These are phyloP conservation scores for Ennomos fuscantarius DNA, from an alignment of 2,888 invertebrate genomes.

Conservation along the genomic window DNA sequence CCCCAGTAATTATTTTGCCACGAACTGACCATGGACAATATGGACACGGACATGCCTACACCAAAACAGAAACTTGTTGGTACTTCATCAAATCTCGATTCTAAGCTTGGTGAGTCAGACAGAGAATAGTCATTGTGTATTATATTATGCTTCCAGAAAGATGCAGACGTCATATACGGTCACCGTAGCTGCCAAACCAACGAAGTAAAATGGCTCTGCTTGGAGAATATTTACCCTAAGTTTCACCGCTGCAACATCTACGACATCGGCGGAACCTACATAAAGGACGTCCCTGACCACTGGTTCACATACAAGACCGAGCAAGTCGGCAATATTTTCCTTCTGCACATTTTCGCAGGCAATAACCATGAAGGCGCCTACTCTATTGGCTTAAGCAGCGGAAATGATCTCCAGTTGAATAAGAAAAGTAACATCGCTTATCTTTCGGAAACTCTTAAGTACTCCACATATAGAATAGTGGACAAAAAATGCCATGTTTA, in stretches of 20 bases:
- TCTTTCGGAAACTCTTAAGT: slow-evolving; percentile 38
- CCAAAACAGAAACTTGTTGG: slow-evolving; percentile 7
- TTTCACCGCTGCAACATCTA: slow-evolving; percentile 68
- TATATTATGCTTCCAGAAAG: slow-evolving; percentile 46
- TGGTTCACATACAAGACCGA: slow-evolving; percentile 71
- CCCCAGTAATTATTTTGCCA: background rate
- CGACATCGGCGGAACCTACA: slow-evolving; percentile 73
- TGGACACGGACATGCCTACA: slow-evolving; percentile 17
- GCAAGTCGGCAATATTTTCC: slow-evolving; percentile 57
- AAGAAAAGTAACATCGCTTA: slow-evolving; percentile 56
- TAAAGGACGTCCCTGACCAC: slow-evolving; percentile 62
- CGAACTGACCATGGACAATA: slow-evolving; percentile 5
- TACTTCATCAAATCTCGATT: background rate
- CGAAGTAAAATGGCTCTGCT: slow-evolving; percentile 65
- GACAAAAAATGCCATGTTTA: slow-evolving; percentile 43
- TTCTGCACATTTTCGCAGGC: slow-evolving; percentile 69
- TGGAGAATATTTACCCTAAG: slow-evolving; percentile 67
- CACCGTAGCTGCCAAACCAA: slow-evolving; percentile 62
- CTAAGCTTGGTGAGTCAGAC: slow-evolving; percentile 9
- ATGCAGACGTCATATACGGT: slow-evolving; percentile 56
- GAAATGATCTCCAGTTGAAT: slow-evolving; percentile 54
- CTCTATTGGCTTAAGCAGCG: slow-evolving; percentile 54
- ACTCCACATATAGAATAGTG: slow-evolving; percentile 11
- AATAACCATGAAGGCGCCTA: slow-evolving; percentile 59
- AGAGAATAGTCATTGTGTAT: slow-evolving; percentile 4